Percentiles rank a stretch among this genome's conserved stretches.
These are phyloP conservation scores for Betta splendens DNA, from an alignment of 2,797 vertebrate genomes.

Conservation along the genomic window DNA sequence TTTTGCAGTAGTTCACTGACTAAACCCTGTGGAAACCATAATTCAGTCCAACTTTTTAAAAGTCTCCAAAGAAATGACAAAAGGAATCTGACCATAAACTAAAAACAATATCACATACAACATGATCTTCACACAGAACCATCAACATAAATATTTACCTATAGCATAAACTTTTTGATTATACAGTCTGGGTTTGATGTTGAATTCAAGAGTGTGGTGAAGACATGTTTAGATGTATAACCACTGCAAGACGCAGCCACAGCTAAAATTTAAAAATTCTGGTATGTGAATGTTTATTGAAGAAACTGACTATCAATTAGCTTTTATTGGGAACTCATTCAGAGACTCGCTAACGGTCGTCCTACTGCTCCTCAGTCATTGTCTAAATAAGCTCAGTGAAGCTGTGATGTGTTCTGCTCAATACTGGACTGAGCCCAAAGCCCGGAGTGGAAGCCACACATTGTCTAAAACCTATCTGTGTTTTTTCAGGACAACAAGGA, in stretches of 20 bases:
- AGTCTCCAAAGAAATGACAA: background rate
- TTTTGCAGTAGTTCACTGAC: background rate
- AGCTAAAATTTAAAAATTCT: too few species aligned
- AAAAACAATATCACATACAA: too few species aligned
- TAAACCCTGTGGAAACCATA: background rate
- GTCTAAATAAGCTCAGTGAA: constrained; percentile 3
- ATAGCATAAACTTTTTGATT: background rate
- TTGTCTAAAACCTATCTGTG: constrained; percentile 46
- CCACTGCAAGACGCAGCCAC: too few species aligned
- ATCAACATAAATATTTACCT: too few species aligned
- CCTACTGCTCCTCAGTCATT: constrained; percentile 6
- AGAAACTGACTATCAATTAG: too few species aligned
- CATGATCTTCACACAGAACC: too few species aligned
- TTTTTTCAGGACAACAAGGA: constrained; percentile 81
- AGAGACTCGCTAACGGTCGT: too few species aligned
- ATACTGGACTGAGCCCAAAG: background rate
- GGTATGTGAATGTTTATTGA: too few species aligned
- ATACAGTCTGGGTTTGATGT: too few species aligned
- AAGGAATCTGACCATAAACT: background rate
- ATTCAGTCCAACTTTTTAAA: background rate
- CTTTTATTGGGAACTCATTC: too few species aligned
- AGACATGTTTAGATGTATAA: too few species aligned
- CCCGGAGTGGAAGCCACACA: constrained; percentile 4
- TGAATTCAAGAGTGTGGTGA: too few species aligned
- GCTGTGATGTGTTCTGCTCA: background rate